Conservation (phyloP, 2,888 invertebrate genomes). For the Antheraea yamamai region DNA sequence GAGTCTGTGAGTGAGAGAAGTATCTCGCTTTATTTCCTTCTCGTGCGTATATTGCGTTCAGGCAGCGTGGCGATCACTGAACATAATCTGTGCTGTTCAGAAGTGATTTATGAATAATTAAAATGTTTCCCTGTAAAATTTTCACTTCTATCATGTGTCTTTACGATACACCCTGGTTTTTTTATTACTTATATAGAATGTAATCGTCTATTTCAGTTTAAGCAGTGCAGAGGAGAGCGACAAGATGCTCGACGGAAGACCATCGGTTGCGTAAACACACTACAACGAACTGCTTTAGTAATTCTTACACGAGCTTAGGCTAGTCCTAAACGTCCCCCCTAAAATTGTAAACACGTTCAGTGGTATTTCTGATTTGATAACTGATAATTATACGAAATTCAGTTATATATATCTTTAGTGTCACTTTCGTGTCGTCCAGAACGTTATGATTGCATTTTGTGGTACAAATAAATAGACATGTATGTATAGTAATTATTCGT, state of each 20-base stretch:
- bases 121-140: no score
- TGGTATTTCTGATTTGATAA: slow-evolving; percentile 44
- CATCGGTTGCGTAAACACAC: slow-evolving; percentile 83
- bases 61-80: no score
- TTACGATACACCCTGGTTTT: no score
- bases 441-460: slow-evolving; percentile 63
- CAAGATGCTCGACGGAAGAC: slow-evolving; percentile 88
- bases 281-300: slow-evolving; percentile 29
- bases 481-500: not conserved
- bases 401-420: slow-evolving; percentile 42
- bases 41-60: no score
- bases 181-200: not conserved
- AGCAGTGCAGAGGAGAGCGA: slow-evolving; percentile 88
- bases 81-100: no score
- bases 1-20: no score
- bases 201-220: slow-evolving; percentile 68
- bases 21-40: no score
- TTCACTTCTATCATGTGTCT: no score
- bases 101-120: no score
- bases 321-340: slow-evolving; percentile 54
- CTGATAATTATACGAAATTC: slow-evolving; percentile 23
- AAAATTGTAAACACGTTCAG: slow-evolving; percentile 41
- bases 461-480: slow-evolving; percentile 60
- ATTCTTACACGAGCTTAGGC: slow-evolving; percentile 51
- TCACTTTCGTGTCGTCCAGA: slow-evolving; percentile 47